A percentile compares a stretch with the other conserved stretches of the same genome.
phyloP scores from a whole-genome alignment of 92 coral and sea anemone genomes.

The Diadumene lineata region DNA sequence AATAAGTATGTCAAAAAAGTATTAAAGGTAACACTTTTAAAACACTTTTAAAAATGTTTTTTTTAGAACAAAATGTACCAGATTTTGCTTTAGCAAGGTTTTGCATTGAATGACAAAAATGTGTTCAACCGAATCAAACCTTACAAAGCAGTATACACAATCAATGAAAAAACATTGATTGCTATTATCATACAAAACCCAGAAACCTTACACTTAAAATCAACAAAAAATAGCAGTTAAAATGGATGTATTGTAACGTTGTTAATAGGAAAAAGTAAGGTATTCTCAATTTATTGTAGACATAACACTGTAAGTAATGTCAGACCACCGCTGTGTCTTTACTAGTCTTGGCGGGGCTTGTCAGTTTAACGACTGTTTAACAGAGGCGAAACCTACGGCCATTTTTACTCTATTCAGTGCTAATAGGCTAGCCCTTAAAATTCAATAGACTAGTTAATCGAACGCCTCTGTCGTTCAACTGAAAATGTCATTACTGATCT shows the following conservation, averaged over 20 bases:
- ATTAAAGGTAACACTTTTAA: neutral
- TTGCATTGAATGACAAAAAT: too few relatives aligned
- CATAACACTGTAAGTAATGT: neutral
- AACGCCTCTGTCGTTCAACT: neutral
- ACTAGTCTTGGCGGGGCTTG: neutral
- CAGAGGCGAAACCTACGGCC: neutral
- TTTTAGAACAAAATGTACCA: neutral
- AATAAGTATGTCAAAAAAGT: neutral
- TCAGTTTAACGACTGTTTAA: neutral
- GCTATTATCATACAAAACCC: too few relatives aligned
- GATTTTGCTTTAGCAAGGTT: neutral
- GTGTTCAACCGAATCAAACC: too few relatives aligned
- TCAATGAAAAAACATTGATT: too few relatives aligned
- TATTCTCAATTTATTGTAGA: neutral
- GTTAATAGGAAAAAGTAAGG: neutral
- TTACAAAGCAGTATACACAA: too few relatives aligned
- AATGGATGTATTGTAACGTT: neutral
- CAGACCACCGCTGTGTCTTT: neutral
- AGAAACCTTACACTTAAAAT: neutral
- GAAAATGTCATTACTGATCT: neutral
- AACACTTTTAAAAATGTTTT: neutral
- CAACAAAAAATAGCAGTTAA: neutral
- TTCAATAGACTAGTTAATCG: conserved; percentile 2
- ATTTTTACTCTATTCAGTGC: neutral
- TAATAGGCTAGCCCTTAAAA: neutral